phyloP scores from a whole-genome alignment of 2,113 vertebrate species.

The Formicarius rufipectus region DNA sequence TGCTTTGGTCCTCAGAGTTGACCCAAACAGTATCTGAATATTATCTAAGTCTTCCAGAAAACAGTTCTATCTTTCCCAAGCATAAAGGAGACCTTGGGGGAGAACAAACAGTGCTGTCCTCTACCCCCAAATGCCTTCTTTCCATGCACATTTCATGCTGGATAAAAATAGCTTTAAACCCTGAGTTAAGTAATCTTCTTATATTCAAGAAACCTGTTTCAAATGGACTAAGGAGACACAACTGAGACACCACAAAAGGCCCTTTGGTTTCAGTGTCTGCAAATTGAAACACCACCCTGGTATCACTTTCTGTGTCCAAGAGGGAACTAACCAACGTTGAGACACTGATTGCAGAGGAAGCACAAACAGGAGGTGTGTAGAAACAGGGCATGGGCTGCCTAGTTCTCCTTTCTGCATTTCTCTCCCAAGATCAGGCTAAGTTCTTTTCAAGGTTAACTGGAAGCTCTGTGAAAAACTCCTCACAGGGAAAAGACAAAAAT shows the following conservation, averaged over 20 bases:
- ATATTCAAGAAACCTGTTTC: constrained; percentile 16
- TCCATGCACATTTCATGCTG: not conserved
- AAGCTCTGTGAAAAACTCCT: not conserved
- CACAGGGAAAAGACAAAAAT: not conserved
- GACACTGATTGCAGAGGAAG: not conserved
- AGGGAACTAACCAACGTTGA: not conserved
- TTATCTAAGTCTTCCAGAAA: not conserved
- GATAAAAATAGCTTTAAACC: constrained; percentile 61
- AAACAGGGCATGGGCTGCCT: not conserved
- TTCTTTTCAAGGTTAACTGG: not conserved
- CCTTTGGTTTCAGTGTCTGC: not conserved
- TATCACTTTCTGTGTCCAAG: not conserved
- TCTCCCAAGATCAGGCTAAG: not conserved
- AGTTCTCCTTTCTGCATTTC: not conserved
- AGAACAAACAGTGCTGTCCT: not conserved
- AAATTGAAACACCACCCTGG: not conserved
- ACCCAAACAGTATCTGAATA: not conserved
- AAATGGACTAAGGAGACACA: not conserved
- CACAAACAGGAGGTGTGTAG: not conserved
- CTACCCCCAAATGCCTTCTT: not conserved
- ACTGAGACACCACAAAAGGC: not conserved
- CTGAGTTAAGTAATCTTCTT: constrained; percentile 58
- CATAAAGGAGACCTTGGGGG: not conserved
- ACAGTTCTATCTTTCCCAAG: not conserved
- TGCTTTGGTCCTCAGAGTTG: not conserved